Conservation (phyloP, 2,113 vertebrate species). For the Urocitellus parryii region DNA sequence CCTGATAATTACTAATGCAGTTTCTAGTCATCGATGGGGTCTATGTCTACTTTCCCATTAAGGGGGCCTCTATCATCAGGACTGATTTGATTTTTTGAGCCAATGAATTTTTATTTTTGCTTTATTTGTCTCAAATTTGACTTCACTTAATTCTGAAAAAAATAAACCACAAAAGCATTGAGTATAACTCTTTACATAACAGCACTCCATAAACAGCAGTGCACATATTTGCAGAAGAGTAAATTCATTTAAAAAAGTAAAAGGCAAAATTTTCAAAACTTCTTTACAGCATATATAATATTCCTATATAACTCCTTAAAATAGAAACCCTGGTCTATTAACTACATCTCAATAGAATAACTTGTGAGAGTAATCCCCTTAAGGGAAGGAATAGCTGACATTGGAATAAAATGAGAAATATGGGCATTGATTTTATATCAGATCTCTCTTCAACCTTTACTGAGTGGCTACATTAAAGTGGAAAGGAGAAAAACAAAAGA, state of each 20-base stretch:
- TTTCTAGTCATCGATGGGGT: background rate
- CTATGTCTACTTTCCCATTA: background rate
- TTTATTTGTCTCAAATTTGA: background rate
- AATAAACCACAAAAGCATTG: background rate
- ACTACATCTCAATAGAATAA: constrained; percentile 19
- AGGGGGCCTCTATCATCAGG: background rate
- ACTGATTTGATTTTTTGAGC: background rate
- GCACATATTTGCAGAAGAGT: background rate
- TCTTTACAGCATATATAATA: background rate
- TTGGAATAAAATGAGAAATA: background rate
- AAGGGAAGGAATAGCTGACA: background rate
- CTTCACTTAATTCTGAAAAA: background rate
- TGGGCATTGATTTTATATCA: background rate
- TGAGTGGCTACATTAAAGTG: background rate
- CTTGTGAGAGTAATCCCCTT: constrained; percentile 20
- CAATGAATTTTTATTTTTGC: background rate
- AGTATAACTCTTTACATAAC: background rate
- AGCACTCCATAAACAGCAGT: background rate
- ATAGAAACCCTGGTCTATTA: constrained; percentile 35
- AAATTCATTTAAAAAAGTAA: background rate
- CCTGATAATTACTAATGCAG: background rate
- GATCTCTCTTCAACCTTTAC: background rate
- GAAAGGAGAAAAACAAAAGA: background rate
- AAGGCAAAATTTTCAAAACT: background rate
- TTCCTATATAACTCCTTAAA: background rate